A percentile compares a stretch with the other conserved stretches of the same genome.
phyloP scores from a whole-genome alignment of 92 coral and sea anemone genomes.

The Ricordea florida region DNA sequence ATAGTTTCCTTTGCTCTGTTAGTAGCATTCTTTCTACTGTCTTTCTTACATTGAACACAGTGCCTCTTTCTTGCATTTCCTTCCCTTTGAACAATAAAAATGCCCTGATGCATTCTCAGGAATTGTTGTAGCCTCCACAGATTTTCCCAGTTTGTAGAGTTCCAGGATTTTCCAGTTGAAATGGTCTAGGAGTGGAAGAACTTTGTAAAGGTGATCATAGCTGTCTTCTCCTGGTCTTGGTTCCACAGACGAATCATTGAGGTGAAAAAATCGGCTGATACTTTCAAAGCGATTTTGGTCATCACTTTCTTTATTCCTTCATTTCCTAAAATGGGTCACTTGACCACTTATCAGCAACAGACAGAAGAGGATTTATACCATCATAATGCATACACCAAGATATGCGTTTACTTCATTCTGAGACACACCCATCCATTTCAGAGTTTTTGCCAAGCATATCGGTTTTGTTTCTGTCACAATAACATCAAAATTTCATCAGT shows the following conservation, averaged over 20 bases:
- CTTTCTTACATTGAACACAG: conserved; percentile 29
- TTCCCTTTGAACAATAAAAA: neutral
- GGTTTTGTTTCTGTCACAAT: no score
- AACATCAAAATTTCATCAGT: no score
- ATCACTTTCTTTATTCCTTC: conserved; percentile 5
- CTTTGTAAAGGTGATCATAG: conserved; percentile 4
- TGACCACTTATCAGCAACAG: neutral
- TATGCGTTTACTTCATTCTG: neutral
- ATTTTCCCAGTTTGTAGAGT: neutral
- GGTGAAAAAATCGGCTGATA: neutral
- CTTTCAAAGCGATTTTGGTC: conserved; percentile 24
- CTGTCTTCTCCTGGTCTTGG: neutral
- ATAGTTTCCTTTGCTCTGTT: neutral
- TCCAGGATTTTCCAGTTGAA: neutral
- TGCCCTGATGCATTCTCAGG: neutral
- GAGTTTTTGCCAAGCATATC: neutral
- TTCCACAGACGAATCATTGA: neutral
- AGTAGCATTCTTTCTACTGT: neutral
- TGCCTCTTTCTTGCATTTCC: conserved; percentile 27
- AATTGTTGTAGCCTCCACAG: neutral
- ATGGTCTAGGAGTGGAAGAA: neutral
- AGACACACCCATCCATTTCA: neutral
- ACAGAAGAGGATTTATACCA: neutral
- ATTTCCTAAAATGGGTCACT: neutral
- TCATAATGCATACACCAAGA: neutral